These are phyloP conservation scores for Vombatus ursinus DNA, from an alignment of 2,113 vertebrate species.

Conservation along the genomic window DNA sequence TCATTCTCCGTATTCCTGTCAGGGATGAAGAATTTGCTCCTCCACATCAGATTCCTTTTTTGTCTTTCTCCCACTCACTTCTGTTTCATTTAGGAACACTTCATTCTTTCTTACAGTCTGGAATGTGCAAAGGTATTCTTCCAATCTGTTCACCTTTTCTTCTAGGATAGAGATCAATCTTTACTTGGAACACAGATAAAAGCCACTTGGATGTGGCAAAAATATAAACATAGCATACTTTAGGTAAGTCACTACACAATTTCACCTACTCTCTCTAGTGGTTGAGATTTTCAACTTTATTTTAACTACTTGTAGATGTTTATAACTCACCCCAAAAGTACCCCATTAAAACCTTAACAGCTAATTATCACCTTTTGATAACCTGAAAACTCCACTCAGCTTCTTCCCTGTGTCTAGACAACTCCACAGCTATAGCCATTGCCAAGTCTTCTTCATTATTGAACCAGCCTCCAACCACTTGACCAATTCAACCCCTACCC, in stretches of 20 bases:
- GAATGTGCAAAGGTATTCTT: not conserved
- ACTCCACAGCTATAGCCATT: not conserved
- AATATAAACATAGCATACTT: not conserved
- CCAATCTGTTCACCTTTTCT: not conserved
- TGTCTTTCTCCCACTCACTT: not conserved
- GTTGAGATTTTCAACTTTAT: not conserved
- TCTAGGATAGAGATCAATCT: not conserved
- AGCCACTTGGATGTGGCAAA: not conserved
- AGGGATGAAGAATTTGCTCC: not conserved
- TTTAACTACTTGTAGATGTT: not conserved
- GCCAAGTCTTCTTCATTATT: not conserved
- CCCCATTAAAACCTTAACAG: not conserved
- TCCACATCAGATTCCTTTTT: not conserved
- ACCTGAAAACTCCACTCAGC: not conserved
- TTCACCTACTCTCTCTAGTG: not conserved
- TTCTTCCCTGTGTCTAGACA: not conserved
- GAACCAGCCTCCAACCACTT: not conserved
- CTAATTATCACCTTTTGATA: not conserved
- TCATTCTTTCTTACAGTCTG: not conserved
- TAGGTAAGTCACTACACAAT: not conserved
- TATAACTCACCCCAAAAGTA: not conserved
- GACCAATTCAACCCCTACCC: not conserved
- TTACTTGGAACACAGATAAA: no score
- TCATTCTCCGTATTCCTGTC: not conserved
- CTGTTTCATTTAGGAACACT: not conserved